These are phyloP conservation scores for Neomorphus geoffroyi DNA, from an alignment of 2,797 vertebrate species.

Conservation along the genomic window DNA sequence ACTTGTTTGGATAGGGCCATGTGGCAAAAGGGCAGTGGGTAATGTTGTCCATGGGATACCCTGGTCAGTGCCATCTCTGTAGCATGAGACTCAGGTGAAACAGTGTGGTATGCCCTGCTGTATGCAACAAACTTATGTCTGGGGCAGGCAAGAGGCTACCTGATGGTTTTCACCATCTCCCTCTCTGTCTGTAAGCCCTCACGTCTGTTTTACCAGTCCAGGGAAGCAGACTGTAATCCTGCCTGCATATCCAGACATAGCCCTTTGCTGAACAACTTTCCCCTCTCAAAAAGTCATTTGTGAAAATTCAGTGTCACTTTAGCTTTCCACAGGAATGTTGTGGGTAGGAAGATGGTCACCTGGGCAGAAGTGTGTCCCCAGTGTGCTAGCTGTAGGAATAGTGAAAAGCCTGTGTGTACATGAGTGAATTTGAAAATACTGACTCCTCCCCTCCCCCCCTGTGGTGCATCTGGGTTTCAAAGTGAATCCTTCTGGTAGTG, in stretches of 20 bases:
- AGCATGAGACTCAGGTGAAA: fast-evolving
- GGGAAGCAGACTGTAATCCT: background rate
- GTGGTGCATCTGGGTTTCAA: background rate
- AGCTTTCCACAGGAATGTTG: background rate
- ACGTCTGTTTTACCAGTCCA: background rate
- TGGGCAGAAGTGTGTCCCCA: background rate
- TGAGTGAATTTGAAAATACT: background rate
- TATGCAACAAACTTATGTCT: fast-evolving
- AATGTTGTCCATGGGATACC: background rate
- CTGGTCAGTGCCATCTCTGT: background rate
- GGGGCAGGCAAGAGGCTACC: background rate
- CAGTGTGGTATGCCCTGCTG: fast-evolving
- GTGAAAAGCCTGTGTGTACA: background rate
- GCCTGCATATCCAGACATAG: background rate
- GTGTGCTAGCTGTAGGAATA: background rate
- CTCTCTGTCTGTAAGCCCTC: background rate
- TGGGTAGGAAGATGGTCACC: background rate
- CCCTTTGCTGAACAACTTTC: background rate
- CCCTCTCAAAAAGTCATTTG: background rate
- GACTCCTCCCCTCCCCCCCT: no score
- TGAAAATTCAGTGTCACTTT: background rate
- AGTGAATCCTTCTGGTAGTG: background rate
- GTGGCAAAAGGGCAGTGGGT: no score
- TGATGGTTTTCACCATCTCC: background rate
- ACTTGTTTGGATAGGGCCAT: background rate